These are phyloP conservation scores for Dorcus hopei DNA, from an alignment of 2,888 invertebrate genomes.

Conservation along the genomic window DNA sequence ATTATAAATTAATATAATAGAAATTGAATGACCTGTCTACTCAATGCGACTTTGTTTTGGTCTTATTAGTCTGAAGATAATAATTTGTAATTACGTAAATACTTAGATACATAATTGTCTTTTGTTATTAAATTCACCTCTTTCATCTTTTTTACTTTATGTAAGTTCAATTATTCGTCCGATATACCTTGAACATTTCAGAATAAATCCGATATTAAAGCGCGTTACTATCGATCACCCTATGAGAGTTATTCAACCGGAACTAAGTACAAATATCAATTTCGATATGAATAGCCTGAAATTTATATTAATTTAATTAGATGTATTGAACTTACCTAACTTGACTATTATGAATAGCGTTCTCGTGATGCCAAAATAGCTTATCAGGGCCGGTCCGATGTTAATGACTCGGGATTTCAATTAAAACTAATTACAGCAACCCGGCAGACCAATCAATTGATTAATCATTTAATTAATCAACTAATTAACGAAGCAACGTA, in stretches of 20 bases:
- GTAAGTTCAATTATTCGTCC: constrained; percentile 39
- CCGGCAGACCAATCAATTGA: constrained; percentile 50
- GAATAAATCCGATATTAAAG: background rate
- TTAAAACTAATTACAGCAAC: constrained; percentile 56
- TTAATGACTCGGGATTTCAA: constrained; percentile 68
- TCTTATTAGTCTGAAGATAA: constrained; percentile 14
- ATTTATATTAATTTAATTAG: constrained; percentile 36
- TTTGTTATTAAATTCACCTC: constrained; percentile 17
- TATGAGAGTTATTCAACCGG: constrained; percentile 17
- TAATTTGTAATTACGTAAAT: constrained; percentile 20
- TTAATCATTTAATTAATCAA: constrained; percentile 51
- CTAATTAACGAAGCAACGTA: constrained; percentile 48
- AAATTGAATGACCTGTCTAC: constrained; percentile 7
- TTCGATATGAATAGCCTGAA: constrained; percentile 4
- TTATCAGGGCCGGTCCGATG: constrained; percentile 56
- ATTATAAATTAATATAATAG: constrained; percentile 15
- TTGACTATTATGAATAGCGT: constrained; percentile 30
- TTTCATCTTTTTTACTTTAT: constrained; percentile 21
- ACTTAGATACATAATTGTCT: constrained; percentile 23
- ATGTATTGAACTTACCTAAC: constrained; percentile 31
- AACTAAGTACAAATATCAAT: constrained; percentile 10
- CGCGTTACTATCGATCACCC: constrained; percentile 25
- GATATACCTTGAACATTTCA: constrained; percentile 19
- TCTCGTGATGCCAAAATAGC: constrained; percentile 49
- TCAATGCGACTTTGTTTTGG: background rate